Percentiles rank a stretch among this genome's conserved stretches.
phyloP scores from a whole-genome alignment of 2,797 vertebrate species.

The Trichosurus vulpecula region DNA sequence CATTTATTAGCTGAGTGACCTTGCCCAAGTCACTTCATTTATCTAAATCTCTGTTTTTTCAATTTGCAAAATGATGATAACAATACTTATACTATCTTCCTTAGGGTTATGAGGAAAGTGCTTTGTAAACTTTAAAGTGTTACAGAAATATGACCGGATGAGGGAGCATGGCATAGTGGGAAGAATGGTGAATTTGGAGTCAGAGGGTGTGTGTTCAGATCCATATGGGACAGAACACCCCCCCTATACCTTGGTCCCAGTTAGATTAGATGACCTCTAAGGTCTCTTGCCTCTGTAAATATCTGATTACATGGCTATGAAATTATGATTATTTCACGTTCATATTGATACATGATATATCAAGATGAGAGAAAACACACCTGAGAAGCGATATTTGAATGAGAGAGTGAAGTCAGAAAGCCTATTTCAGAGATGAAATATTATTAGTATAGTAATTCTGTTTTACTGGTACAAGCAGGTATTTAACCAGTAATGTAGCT shows the following conservation, averaged over 20 bases:
- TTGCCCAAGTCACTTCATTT: neutral
- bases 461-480: neutral
- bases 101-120: neutral
- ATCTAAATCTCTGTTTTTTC: neutral
- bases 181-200: neutral
- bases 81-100: neutral
- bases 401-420: neutral
- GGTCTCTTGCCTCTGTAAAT: neutral
- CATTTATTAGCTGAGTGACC: neutral
- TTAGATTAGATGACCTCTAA: neutral
- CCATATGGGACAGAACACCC: neutral
- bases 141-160: neutral
- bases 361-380: neutral
- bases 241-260: neutral
- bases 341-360: rapidly evolving
- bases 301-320: neutral
- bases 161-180: neutral
- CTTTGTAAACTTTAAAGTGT: neutral
- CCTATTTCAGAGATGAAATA: neutral
- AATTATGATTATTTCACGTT: neutral
- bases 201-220: neutral
- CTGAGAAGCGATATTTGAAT: neutral
- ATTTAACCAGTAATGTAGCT: neutral
- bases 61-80: neutral
- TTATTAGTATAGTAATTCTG: neutral